These are phyloP conservation scores for Eidolon dupreanum DNA, from an alignment of 2,797 vertebrate species.

Conservation along the genomic window DNA sequence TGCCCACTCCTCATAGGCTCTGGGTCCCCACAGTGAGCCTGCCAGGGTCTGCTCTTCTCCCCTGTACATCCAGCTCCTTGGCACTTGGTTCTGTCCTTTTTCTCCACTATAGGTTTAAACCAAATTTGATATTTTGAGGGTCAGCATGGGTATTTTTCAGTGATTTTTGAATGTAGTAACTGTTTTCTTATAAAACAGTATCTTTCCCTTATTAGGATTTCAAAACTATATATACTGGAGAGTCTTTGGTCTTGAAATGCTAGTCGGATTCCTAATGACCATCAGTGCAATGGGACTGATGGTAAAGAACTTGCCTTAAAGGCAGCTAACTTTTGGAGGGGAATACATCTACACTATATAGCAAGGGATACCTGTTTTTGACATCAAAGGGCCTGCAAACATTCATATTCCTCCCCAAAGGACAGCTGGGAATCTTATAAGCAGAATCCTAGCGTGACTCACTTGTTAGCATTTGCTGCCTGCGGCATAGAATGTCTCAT, in stretches of 20 bases:
- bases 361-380: slow-evolving; percentile 47
- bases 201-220: slow-evolving; percentile 45
- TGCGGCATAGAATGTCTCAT: slow-evolving; percentile 73
- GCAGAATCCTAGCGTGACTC: slow-evolving; percentile 63
- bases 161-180: slow-evolving; percentile 10
- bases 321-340: slow-evolving; percentile 46
- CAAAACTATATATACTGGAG: not conserved
- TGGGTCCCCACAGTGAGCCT: not conserved
- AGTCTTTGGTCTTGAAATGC: slow-evolving; percentile 38
- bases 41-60: not conserved
- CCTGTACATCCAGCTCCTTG: no score
- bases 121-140: not conserved
- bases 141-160: not conserved
- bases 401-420: slow-evolving; percentile 61
- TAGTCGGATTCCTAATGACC: slow-evolving; percentile 23
- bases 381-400: slow-evolving; percentile 9
- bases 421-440: slow-evolving; percentile 67
- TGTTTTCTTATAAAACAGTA: slow-evolving; percentile 30
- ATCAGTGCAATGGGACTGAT: not conserved
- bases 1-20: fast-evolving
- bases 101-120: not conserved
- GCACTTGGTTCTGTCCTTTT: not conserved
- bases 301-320: slow-evolving; percentile 49
- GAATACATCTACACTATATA: slow-evolving; percentile 33
- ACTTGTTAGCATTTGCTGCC: slow-evolving; percentile 76